phyloP scores from a whole-genome alignment of 2,113 vertebrate species.

The Epinephelus lanceolatus region DNA sequence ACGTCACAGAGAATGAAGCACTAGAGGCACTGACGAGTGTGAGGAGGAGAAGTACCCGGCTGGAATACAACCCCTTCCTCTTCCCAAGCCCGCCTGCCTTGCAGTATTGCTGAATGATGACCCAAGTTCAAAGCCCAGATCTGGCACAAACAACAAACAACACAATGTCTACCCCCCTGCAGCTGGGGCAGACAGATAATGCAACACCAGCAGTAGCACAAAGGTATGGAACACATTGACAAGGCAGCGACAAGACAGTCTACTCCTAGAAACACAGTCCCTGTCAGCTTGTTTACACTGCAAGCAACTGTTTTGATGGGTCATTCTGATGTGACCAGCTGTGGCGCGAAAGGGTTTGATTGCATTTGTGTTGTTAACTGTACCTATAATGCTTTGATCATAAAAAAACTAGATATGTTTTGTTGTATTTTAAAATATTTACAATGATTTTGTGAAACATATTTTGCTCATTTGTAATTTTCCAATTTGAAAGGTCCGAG shows the following conservation, averaged over 20 bases:
- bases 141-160: constrained; percentile 55
- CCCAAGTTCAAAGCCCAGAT: constrained; percentile 55
- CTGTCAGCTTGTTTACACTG: constrained; percentile 64
- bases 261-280: constrained; percentile 45
- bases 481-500: neutral
- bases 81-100: constrained; percentile 40
- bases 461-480: neutral
- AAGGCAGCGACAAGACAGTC: constrained; percentile 58
- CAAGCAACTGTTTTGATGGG: constrained; percentile 48
- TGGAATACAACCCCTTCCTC: constrained; percentile 51
- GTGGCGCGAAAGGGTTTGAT: neutral
- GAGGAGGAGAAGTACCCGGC: constrained; percentile 42
- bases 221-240: constrained; percentile 60
- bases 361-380: neutral
- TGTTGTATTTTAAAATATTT: neutral
- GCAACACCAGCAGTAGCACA: constrained; percentile 52
- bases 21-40: constrained; percentile 35
- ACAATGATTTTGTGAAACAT: neutral
- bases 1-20: constrained; percentile 49
- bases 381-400: neutral
- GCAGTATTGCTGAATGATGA: constrained; percentile 45
- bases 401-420: neutral
- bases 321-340: constrained; percentile 3
- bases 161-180: constrained; percentile 28
- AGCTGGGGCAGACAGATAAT: constrained; percentile 43